These are phyloP conservation scores for Scaptomyza hsui DNA, from an alignment of 1,140 invertebrate genomes.

Conservation along the genomic window DNA sequence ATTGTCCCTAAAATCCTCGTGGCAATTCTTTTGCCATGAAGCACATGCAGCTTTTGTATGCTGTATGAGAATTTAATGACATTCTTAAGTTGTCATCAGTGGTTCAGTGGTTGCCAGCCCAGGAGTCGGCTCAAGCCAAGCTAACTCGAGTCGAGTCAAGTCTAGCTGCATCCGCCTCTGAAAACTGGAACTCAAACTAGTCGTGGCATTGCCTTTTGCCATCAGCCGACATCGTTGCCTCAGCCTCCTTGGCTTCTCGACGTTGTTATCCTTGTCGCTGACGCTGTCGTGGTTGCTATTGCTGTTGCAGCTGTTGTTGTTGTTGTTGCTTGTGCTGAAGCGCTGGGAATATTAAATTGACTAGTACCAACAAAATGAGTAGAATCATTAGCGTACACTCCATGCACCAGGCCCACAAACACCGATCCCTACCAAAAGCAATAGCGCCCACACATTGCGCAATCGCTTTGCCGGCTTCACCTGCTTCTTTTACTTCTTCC, in stretches of 20 bases:
- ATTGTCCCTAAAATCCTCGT: conserved; percentile 82
- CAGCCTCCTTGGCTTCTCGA: conserved; percentile 49
- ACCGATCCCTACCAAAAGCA: conserved; percentile 10
- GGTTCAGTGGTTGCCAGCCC: conserved; percentile 69
- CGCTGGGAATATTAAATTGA: conserved; percentile 76
- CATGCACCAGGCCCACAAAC: conserved; percentile 20
- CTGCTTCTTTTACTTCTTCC: conserved; percentile 3
- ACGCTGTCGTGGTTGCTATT: conserved; percentile 32
- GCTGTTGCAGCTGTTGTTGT: conserved; percentile 17
- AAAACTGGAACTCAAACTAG: conserved; percentile 44
- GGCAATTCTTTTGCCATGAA: conserved; percentile 80
- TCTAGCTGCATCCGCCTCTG: conserved; percentile 51
- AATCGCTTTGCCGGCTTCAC: conserved; percentile 45
- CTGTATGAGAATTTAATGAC: conserved; percentile 82
- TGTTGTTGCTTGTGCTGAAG: conserved; percentile 29
- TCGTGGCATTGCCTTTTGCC: conserved; percentile 30
- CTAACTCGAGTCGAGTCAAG: conserved; percentile 26
- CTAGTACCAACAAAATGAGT: conserved; percentile 78
- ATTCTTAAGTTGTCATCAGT: conserved; percentile 82
- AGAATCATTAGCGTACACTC: conserved; percentile 75
- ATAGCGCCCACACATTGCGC: conserved; percentile 59
- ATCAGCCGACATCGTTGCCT: conserved; percentile 31
- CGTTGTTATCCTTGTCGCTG: conserved; percentile 69
- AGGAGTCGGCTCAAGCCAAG: conserved; percentile 8
- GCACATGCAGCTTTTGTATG: conserved; percentile 79